Evolutionary conservation across 2,888 invertebrate genomes (phyloP), one percentile per base, ranked within the genome.

Genomic region (Eupithecia subfuscata): DNA sequence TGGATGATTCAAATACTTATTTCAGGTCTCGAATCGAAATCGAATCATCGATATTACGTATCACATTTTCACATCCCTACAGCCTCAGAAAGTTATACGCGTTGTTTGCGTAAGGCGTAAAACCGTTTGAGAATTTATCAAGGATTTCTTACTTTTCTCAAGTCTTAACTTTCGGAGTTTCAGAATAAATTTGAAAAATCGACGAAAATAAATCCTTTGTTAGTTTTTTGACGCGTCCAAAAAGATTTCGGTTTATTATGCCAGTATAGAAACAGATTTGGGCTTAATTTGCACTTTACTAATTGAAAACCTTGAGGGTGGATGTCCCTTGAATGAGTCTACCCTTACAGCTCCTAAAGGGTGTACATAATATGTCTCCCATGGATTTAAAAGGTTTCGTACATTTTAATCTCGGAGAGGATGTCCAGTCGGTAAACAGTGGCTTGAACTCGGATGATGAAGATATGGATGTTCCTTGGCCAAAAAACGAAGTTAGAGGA

Each of bases 351-450:
- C 48, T 34, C 25, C 34, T 70, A 52, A 52, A 40, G 70, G 65
- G 67, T 72, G 40, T 65, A 65, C 43, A 68, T 68, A 68, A 68
- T 68, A 68, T 68, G 25, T 70, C 67, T 40, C 40, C 64, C 71
- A 69, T 69, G 78, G 76, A 75, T 71, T 74, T 69, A 68, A 75
- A 75, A 79, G 80, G 74, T 71, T 74, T 60, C 75, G 81, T 82
- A 80, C 79, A 79, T 85, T 84, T 83, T 83, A 85, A 86, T 86
- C 84, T 84, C 79, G 73, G 74, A 69, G 75, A 78, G 79, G 37
- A 73, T 69, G 75, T 78, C 74, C 80, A 84, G 82, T 86, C 79
- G 75, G 91, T 87, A 91, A 92, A 92, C 90, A 92, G 86, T 81
- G 65, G 11, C n/a, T 67, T 67, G 5, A 40, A 67, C 65, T 67